These are phyloP conservation scores for Lepus timidus DNA, from an alignment of 2,113 vertebrate genomes.

Conservation along the genomic window DNA sequence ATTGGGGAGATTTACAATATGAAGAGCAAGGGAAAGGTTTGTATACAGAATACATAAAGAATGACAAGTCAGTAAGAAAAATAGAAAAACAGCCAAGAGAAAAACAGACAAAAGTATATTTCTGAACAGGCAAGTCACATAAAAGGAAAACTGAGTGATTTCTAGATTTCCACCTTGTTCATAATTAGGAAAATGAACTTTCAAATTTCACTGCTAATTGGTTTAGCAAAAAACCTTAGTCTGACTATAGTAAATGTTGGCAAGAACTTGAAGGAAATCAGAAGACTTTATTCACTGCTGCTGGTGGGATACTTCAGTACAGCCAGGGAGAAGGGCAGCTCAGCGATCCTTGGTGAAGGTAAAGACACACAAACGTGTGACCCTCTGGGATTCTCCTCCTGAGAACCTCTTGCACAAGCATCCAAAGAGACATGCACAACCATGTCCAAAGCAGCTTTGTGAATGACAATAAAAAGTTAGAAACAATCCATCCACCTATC, in stretches of 20 bases:
- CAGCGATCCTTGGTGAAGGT: background rate
- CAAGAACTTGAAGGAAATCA: background rate
- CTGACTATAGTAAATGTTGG: background rate
- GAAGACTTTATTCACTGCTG: background rate
- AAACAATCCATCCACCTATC: background rate
- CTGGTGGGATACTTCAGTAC: background rate
- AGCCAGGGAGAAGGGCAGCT: background rate
- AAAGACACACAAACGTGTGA: conserved; percentile 5
- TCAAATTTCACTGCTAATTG: background rate
- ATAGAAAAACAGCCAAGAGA: background rate
- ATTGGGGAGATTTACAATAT: background rate
- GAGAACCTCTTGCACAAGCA: background rate
- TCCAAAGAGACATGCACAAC: background rate
- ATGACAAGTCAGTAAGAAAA: background rate
- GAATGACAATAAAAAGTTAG: background rate
- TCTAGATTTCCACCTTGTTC: background rate
- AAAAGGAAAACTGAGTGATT: background rate
- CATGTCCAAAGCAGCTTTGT: background rate
- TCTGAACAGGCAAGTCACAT: background rate
- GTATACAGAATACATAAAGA: background rate
- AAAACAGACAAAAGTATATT: background rate
- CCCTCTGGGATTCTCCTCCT: conserved; percentile 14
- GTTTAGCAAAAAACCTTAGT: background rate
- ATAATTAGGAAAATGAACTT: conserved; percentile 1
- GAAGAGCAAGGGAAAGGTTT: background rate